Conservation (phyloP, 2,113 vertebrate species). For the Halichoerus grypus region DNA sequence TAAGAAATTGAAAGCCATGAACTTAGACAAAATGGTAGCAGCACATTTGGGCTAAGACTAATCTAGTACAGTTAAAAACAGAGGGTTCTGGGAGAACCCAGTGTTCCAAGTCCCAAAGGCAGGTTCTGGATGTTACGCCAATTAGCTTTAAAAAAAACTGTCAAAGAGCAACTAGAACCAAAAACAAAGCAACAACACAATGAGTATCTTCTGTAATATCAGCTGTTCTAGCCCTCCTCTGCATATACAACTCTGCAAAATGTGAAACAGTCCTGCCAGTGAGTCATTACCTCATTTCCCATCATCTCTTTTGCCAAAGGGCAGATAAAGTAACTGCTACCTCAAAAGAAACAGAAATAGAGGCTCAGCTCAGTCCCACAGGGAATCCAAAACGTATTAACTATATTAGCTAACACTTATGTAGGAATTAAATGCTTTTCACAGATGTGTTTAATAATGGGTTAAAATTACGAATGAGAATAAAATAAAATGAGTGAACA, state of each 20-base stretch:
- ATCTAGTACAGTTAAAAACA: slow-evolving; percentile 51
- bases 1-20: not conserved
- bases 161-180: slow-evolving; percentile 55
- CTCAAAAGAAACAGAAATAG: slow-evolving; percentile 24
- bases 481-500: slow-evolving; percentile 50
- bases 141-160: slow-evolving; percentile 21
- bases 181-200: slow-evolving; percentile 46
- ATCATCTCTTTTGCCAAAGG: not conserved
- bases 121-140: slow-evolving; percentile 74
- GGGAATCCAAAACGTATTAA: slow-evolving; percentile 30
- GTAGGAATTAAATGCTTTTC: slow-evolving; percentile 34
- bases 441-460: slow-evolving; percentile 17
- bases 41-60: slow-evolving; percentile 41
- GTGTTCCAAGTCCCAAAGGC: slow-evolving; percentile 63
- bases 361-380: not conserved
- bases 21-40: slow-evolving; percentile 51
- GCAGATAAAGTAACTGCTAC: slow-evolving; percentile 21
- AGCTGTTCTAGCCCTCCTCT: not conserved
- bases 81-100: slow-evolving; percentile 53
- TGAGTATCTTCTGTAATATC: not conserved
- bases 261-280: not conserved
- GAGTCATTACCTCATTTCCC: not conserved
- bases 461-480: slow-evolving; percentile 30
- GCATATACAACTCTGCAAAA: not conserved
- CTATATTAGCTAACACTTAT: slow-evolving; percentile 29